Conservation (phyloP, 2,888 invertebrate species). For the Synergus itoensis region DNA sequence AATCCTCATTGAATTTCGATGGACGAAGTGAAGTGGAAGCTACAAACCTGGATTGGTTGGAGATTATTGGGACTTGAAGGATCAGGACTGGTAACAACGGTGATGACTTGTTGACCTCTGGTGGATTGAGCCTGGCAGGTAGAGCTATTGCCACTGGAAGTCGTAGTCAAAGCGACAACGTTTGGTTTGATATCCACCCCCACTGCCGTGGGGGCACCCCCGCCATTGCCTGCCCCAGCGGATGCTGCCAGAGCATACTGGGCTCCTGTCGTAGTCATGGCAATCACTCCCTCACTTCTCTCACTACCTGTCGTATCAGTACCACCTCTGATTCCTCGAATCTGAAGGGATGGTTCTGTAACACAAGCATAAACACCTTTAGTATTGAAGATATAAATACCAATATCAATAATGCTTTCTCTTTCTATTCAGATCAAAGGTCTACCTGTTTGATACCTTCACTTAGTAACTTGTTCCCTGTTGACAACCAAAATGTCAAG, state of each 20-base stretch:
- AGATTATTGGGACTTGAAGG: conserved; percentile 75
- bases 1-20: not conserved
- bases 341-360: conserved; percentile 71
- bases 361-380: conserved; percentile 60
- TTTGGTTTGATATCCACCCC: conserved; percentile 74
- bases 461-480: not conserved
- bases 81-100: conserved; percentile 75
- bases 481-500: not conserved
- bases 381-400: conserved; percentile 52
- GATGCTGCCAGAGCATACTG: conserved; percentile 77
- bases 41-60: conserved; percentile 75
- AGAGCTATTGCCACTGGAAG: conserved; percentile 71
- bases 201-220: conserved; percentile 71
- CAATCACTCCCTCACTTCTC: conserved; percentile 74
- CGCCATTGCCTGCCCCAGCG: conserved; percentile 73
- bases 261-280: conserved; percentile 78
- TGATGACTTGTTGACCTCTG: conserved; percentile 75
- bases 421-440: conserved; percentile 5
- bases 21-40: not conserved
- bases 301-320: conserved; percentile 69
- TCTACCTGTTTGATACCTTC: conserved; percentile 14
- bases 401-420: conserved; percentile 71
- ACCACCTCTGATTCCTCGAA: conserved; percentile 66
- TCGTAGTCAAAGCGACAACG: conserved; percentile 75
- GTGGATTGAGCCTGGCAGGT: conserved; percentile 72